Percentiles rank a stretch among this genome's conserved stretches.
These are phyloP conservation scores for Hypotaenidia okinawae DNA, from an alignment of 2,797 vertebrate genomes.

Conservation along the genomic window DNA sequence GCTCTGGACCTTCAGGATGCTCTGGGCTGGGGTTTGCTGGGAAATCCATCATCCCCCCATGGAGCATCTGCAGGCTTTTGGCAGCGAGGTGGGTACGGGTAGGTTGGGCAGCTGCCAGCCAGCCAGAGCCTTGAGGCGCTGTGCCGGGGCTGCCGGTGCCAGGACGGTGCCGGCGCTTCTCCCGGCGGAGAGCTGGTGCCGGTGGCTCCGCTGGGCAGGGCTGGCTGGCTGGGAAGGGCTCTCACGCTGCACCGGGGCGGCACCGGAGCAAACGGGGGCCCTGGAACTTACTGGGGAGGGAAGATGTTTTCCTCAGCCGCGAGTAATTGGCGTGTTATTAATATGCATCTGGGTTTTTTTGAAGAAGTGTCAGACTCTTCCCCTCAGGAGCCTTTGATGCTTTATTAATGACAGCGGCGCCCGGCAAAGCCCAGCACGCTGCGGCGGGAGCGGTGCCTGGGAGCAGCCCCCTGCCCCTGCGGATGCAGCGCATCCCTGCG, in stretches of 20 bases:
- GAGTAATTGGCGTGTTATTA: background rate
- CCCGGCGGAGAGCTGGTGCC: background rate
- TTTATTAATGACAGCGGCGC: background rate
- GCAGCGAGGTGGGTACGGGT: background rate
- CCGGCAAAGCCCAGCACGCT: background rate
- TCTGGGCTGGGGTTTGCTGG: background rate
- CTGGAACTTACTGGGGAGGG: background rate
- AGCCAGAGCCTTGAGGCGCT: background rate
- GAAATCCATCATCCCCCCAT: background rate
- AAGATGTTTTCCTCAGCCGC: background rate
- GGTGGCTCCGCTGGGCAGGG: background rate
- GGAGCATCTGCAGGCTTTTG: background rate
- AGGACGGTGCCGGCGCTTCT: fast-evolving
- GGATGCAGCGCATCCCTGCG: background rate
- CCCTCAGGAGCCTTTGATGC: conserved; percentile 47
- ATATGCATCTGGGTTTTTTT: background rate
- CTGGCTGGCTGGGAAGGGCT: background rate
- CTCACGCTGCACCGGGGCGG: background rate
- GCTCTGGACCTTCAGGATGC: background rate
- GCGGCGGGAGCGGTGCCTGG: background rate
- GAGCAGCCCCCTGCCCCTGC: background rate
- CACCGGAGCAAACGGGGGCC: background rate
- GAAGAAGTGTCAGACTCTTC: background rate
- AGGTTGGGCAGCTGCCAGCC: background rate
- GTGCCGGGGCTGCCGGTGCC: background rate